Evolutionary conservation across 2,888 invertebrate genomes (phyloP), one percentile per base, ranked within the genome.

Genomic region (Pollenia labialis): DNA sequence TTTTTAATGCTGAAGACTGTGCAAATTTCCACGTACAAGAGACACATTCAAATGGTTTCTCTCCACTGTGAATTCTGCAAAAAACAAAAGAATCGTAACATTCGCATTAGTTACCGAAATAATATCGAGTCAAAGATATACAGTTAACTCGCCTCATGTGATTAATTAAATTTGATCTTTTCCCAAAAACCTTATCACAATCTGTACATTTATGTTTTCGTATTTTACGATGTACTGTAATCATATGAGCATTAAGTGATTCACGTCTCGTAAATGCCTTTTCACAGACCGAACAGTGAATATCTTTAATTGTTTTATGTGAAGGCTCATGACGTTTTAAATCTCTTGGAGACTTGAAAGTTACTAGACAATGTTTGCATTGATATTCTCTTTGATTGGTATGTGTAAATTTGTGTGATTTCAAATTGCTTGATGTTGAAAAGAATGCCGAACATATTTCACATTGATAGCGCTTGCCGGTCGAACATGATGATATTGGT

Each of bases 381-480:
- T 88, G 85, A 72, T 88, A 89, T 46, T 89, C 88, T 32, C 90
- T 89, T 40, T 88, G 83, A 46, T 89, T 88, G 14, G 85, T 66
- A 82, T 91, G 90, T 14, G 89, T 90, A 18, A 88, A 84, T 71
- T 88, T 89, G 85, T 91, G 90, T 4, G 90, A 88, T 40, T 91
- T 91, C 32, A 91, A 72, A 88, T 91, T 91, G 60, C 90, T 90
- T 11, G 90, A 90, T 10, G 90, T 91, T 52, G 89, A 89, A 66
- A 90, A 90, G 79, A 91, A 90, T 46, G 88, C 88, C 6, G 90
- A 87, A 83, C 90, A 91, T 46, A 90, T 89, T 82, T 91, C 90
- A 68, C 90, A 91, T 66, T 90, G 90, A 88, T 89, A 91, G 48
- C 90, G 90, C 68, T 89, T 87, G 23, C 44, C 23, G n/a, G 44